A percentile compares a stretch with the other conserved stretches of the same genome.
phyloP scores from a whole-genome alignment of 2,113 vertebrate species.

The Oryzias melastigma region DNA sequence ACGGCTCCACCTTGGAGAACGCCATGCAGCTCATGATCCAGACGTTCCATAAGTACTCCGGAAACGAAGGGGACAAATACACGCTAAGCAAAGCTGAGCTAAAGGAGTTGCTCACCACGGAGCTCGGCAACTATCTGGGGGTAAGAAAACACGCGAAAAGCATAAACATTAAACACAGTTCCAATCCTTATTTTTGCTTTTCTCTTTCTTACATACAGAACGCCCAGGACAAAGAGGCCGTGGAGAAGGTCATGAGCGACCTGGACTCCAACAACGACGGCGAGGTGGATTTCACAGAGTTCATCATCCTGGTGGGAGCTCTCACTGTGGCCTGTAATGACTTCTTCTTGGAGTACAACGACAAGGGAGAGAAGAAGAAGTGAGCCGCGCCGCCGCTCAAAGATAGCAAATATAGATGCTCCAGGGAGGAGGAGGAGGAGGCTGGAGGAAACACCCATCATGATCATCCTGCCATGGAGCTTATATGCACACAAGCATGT shows the following conservation, averaged over 20 bases:
- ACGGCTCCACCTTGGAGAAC: constrained; percentile 76
- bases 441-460: constrained; percentile 12
- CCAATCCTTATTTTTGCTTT: background rate
- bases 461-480: constrained; percentile 35
- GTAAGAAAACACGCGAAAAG: constrained; percentile 43
- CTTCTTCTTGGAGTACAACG: constrained; percentile 80
- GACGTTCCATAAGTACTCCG: constrained; percentile 87
- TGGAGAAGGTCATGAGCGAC: constrained; percentile 82
- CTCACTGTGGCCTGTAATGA: constrained; percentile 83
- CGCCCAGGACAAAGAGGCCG: constrained; percentile 79
- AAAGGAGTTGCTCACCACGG: constrained; percentile 81
- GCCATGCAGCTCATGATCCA: constrained; percentile 85
- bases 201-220: constrained; percentile 57
- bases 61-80: constrained; percentile 84
- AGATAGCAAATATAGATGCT: constrained; percentile 10
- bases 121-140: constrained; percentile 79
- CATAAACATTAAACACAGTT: background rate
- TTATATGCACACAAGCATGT: constrained; percentile 10
- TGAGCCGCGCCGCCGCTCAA: constrained; percentile 13
- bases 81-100: constrained; percentile 82
- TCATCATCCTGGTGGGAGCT: constrained; percentile 80
- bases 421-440: constrained; percentile 40
- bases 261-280: constrained; percentile 81
- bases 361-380: constrained; percentile 71
- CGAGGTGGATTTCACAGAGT: constrained; percentile 83